Percentiles rank a stretch among this genome's conserved stretches.
Conservation (phyloP, 2,113 vertebrate species). For the Narcine bancroftii region DNA sequence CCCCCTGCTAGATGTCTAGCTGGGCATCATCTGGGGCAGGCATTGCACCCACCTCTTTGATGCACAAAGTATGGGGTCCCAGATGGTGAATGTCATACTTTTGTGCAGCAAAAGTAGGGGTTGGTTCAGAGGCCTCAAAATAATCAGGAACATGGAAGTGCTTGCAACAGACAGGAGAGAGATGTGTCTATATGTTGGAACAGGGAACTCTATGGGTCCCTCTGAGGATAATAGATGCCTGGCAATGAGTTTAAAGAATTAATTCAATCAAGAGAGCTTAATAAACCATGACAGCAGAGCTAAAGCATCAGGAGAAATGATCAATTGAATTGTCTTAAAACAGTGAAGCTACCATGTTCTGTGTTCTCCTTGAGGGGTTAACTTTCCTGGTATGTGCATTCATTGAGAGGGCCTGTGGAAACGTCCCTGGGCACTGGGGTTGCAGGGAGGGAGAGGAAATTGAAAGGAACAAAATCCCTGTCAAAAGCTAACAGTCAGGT, state of each 20-base stretch:
- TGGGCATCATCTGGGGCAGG: neutral
- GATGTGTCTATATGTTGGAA: neutral
- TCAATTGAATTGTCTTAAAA: neutral
- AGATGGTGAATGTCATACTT: neutral
- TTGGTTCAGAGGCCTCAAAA: neutral
- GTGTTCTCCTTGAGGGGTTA: neutral
- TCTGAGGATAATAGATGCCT: neutral
- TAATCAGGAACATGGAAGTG: neutral
- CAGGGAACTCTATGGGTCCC: neutral
- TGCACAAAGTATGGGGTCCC: neutral
- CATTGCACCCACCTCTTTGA: neutral
- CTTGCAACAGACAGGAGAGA: neutral
- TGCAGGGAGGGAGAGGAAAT: too few relatives aligned
- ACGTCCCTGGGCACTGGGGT: too few relatives aligned
- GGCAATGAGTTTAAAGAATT: slow-evolving; percentile 1
- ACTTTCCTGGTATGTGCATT: too few relatives aligned
- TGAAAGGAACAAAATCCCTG: too few relatives aligned
- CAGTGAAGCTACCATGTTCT: neutral
- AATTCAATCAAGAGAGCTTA: neutral
- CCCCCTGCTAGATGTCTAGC: neutral
- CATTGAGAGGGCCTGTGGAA: neutral
- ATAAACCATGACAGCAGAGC: neutral
- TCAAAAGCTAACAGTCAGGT: too few relatives aligned
- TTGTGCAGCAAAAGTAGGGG: too few relatives aligned
- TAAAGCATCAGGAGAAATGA: neutral